These are phyloP conservation scores for Oxycera nigricornis DNA, from an alignment of 2,888 invertebrate species.

Conservation along the genomic window DNA sequence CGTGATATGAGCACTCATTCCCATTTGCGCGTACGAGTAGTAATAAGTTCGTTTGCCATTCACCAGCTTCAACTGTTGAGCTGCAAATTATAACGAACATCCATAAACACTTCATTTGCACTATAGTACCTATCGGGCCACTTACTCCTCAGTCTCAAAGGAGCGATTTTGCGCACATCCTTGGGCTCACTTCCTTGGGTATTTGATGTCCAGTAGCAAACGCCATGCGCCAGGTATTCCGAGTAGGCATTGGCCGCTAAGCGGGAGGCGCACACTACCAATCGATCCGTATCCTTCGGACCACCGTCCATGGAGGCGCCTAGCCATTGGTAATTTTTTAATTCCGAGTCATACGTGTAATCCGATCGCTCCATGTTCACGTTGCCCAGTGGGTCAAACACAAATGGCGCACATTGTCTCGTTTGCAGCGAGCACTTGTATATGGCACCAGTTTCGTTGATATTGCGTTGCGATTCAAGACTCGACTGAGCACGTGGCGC, in stretches of 20 bases:
- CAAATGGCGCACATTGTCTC: conserved; percentile 58
- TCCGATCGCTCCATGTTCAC: conserved; percentile 52
- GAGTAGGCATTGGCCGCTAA: conserved; percentile 53
- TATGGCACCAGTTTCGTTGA: conserved; percentile 65
- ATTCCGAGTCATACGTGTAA: conserved; percentile 57
- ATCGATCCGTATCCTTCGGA: conserved; percentile 57
- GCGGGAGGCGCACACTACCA: conserved; percentile 62
- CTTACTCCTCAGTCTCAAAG: conserved; percentile 54
- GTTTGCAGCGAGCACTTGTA: conserved; percentile 61
- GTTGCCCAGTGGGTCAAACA: conserved; percentile 60
- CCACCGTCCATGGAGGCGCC: conserved; percentile 64
- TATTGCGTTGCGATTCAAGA: conserved; percentile 55
- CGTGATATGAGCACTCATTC: conserved; percentile 59
- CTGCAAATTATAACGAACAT: not conserved
- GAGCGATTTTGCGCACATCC: conserved; percentile 57
- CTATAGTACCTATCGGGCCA: not conserved
- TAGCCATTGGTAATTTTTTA: conserved; percentile 63
- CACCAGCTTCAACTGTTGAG: not conserved
- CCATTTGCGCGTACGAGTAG: conserved; percentile 59
- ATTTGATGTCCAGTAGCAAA: conserved; percentile 61
- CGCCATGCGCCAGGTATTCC: conserved; percentile 60
- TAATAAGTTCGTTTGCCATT: conserved; percentile 51
- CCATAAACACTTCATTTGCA: not conserved
- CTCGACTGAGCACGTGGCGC: conserved; percentile 66
- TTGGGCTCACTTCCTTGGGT: conserved; percentile 55